Base-by-base conservation (phyloP, 2,113 vertebrate genomes). In the Pomatorhinus ruficollis region DNA sequence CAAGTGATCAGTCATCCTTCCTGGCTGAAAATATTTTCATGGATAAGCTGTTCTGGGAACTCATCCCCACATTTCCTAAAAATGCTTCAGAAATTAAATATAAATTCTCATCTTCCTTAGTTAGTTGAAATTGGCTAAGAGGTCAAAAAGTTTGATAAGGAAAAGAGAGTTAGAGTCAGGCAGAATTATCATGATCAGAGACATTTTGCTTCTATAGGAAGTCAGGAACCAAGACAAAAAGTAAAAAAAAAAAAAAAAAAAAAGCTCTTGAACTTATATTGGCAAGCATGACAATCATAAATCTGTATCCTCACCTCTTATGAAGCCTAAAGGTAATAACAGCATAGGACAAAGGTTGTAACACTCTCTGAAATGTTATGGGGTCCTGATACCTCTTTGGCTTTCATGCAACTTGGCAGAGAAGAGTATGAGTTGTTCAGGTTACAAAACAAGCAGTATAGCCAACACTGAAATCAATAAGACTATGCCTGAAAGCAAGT, bases 401-500 rank as follows among this genome's bases (percentile, higher is more conserved):
- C 30, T 96, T 93, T 93, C 84, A 44, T 77, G 54, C 31, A 68
- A 2, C 68, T 72, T 94, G 75, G 57, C 92, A 90, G 50, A 66
- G 50, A 79, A 79, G 35, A 59, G 39, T 47, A 5, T 76, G 53
- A 45, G 70, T 74, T 85, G 63, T 90, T 93, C 45, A 66, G 68
- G 76, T 86, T 88, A 92, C 91, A 92, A 95, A 93, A 74, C 76
- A 96, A 93, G 56, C 71, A 53, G 35, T 65, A n/a, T 54, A 92
- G 79, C 27, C 63, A 88, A 30, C 35, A 56, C 33, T 49, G 69
- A 92, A 95, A 94, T 92, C 40, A 8, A 47, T 95, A 90, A 70
- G 75, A 56, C 64, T 78, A 3, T 91, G 63, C 39, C 91, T 94
- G 76, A 90, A n/a, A 93, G 56, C 75, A 66, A 54, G 85, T 74